Evolutionary conservation across 2,113 vertebrate genomes (phyloP).

Genomic region (Hyaena hyaena): DNA sequence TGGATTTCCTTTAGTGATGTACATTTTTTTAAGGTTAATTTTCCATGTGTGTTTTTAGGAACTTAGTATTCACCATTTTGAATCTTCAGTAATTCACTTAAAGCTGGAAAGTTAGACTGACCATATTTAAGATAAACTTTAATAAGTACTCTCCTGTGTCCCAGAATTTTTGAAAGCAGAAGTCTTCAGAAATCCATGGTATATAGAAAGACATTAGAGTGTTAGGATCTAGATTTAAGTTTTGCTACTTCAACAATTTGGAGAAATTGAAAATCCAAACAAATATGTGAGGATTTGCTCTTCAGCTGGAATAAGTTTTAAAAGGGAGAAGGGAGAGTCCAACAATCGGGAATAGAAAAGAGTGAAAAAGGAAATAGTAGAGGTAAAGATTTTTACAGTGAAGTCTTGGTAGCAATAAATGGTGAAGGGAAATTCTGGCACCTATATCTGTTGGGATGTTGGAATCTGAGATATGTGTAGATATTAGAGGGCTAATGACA

Average conservation of each 20-base stretch:
- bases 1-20: background rate
- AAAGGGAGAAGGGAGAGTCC: background rate
- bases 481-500: background rate
- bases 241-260: background rate
- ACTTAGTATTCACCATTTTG: background rate
- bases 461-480: background rate
- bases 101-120: background rate
- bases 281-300: background rate
- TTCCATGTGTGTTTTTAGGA: slow-evolving; percentile 19
- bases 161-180: background rate
- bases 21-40: background rate
- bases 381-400: background rate
- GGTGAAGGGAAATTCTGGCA: background rate
- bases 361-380: background rate
- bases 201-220: background rate
- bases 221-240: background rate
- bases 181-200: background rate
- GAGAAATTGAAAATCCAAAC: background rate
- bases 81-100: slow-evolving; percentile 20
- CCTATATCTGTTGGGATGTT: background rate
- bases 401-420: background rate
- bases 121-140: background rate
- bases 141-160: background rate
- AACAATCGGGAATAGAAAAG: background rate
- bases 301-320: background rate